phyloP scores from a whole-genome alignment of 37 sponge, comb jelly and placozoan genomes.

The Cliona cf. orientalis region DNA sequence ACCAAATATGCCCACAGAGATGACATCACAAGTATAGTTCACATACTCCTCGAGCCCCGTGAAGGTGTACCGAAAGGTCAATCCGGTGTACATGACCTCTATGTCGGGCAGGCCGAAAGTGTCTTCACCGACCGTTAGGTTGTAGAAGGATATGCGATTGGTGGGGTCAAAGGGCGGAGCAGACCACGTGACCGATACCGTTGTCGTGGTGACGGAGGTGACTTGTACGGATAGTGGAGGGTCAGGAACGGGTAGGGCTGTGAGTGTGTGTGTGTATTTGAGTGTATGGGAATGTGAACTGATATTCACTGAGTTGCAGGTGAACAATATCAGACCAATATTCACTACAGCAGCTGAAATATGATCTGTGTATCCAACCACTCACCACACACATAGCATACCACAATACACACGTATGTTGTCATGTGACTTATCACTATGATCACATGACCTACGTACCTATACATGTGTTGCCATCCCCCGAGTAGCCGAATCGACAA shows the following conservation, averaged over 20 bases:
- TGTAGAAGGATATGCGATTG: not conserved
- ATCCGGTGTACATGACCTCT: not conserved
- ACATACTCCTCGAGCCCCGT: constrained; percentile 4
- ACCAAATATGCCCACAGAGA: constrained; percentile 2
- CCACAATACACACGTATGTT: not conserved
- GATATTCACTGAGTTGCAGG: not conserved
- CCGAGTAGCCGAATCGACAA: too few species aligned
- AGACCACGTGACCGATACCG: not conserved
- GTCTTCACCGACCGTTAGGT: not conserved
- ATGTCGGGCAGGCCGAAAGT: not conserved
- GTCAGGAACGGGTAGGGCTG: constrained; percentile 11
- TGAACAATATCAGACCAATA: not conserved
- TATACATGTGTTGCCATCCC: too few species aligned
- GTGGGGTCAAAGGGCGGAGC: not conserved
- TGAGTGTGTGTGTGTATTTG: not conserved
- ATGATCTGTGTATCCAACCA: too few species aligned
- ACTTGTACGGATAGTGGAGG: constrained; percentile 9
- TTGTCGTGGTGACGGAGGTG: not conserved
- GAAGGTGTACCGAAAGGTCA: not conserved
- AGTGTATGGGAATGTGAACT: not conserved
- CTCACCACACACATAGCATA: not conserved
- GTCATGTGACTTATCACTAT: too few species aligned
- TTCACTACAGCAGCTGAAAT: too few species aligned
- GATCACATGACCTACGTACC: constrained; percentile 14
- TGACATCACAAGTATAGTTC: constrained; percentile 3